Base-by-base conservation (phyloP, 2,797 vertebrate genomes). In the Pagetopsis macropterus region DNA sequence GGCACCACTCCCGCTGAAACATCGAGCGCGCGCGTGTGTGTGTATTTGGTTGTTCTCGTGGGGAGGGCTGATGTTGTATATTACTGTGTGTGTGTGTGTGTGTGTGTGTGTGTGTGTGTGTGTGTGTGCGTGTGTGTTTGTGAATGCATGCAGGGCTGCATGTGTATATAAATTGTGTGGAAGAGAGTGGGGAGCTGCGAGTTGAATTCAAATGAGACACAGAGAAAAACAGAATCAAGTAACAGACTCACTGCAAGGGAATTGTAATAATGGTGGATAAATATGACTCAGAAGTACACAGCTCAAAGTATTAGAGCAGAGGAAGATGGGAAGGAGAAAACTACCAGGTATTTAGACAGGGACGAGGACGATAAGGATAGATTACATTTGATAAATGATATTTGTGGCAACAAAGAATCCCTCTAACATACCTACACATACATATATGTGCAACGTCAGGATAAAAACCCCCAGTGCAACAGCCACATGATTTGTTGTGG, bases 1-100 rank as follows among this genome's bases (percentile, higher is more conserved):
- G 95, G 94, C 95, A 95, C 95, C 94, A 96, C 95, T 96, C 95
- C 95, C 94, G 94, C 92, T 96, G 95, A 96, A 96, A 96, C 96
- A 94, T 94, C 91, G 92, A 93, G 93, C 45, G 84, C 91, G 92
- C 93, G 93, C 45, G 84, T 41, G 66, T 62, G 78, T n/a, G 77
- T 60, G 76, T 54, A 23, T 23, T 3, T 23, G 23, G 23, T 23
- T 23, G 23, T 23, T 23, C 23, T 23, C 23, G 23, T 23, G 23
- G 90, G 88, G 91, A 93, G 90, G 92, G 81, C 86, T 44, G 31
- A 23, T 23, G 23, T 23, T 23, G 23, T 23, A 23, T 23, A 23
- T 23, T 23, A 23, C 23, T 23, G 79, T 70, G 73, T 66, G 33
- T 58, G 56, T 58, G 56, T 16, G 44, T 46, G 44, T 46, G 45